These are phyloP conservation scores for Drosophila mercatorum DNA, from an alignment of 2,888 invertebrate species.

Conservation along the genomic window DNA sequence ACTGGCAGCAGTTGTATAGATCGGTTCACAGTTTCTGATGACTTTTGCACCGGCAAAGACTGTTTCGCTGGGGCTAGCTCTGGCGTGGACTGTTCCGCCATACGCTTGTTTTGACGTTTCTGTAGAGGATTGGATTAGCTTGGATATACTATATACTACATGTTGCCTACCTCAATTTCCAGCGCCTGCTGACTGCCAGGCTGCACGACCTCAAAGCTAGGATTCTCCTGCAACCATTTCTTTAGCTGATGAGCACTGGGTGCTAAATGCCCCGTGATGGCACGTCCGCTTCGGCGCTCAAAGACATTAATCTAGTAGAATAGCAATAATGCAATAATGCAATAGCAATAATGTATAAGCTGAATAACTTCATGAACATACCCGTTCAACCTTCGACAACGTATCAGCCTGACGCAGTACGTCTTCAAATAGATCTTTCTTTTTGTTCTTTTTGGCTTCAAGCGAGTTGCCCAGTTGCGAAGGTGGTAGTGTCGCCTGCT, in stretches of 20 bases:
- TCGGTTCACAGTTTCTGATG: conserved; percentile 20
- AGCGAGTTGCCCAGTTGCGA: conserved; percentile 31
- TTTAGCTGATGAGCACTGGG: conserved; percentile 92
- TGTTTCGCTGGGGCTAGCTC: conserved; percentile 31
- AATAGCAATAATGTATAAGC: neutral
- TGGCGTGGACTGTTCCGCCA: conserved; percentile 33
- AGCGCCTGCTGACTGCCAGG: conserved; percentile 86
- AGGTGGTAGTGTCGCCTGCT: conserved; percentile 21
- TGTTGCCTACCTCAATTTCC: conserved; percentile 75
- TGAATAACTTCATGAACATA: conserved; percentile 40
- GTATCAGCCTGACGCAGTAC: conserved; percentile 79
- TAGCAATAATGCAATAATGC: neutral
- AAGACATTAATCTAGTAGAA: conserved; percentile 89
- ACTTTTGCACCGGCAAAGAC: conserved; percentile 25
- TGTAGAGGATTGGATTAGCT: conserved; percentile 32
- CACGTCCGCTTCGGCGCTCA: conserved; percentile 91
- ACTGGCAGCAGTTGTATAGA: conserved; percentile 15
- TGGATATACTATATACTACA: neutral
- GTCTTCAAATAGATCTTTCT: conserved; percentile 84
- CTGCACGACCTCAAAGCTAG: conserved; percentile 93
- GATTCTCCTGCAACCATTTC: conserved; percentile 94
- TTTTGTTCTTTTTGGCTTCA: conserved; percentile 82
- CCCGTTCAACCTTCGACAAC: conserved; percentile 82
- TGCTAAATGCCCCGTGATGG: conserved; percentile 91
- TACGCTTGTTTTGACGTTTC: conserved; percentile 66